Base-by-base conservation (phyloP, 2,113 vertebrate species). In the Megaceryle maxima region DNA sequence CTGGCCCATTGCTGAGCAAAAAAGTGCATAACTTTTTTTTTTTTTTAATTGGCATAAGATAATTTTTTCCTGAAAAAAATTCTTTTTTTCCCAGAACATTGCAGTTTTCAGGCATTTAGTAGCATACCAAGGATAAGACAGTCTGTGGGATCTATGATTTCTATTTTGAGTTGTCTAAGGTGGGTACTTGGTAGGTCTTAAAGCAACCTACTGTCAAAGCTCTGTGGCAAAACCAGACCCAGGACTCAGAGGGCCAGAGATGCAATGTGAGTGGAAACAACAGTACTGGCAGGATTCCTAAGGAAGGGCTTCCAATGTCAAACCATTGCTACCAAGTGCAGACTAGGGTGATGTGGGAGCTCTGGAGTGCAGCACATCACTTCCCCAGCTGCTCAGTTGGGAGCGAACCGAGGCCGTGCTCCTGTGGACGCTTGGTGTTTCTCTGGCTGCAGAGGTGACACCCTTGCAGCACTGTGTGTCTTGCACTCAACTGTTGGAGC, bases 381-480 rank as follows among this genome's bases (percentile, higher is more conserved):
- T 75, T 55, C 25, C 83, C 25, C 35, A 25, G 41, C 51, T 25
- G 20, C 73, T 83, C 0, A 4, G 73, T 2, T 20, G 48, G 72
- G 55, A 70, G 35, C 56, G 57, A 31, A 29, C 28, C 0, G 0
- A 48, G 56, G 50, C 51, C 0, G 0, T 28, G 57, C 43, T 43
- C 10, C 0, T 13, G 16, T 24, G 41, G 53, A 22, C 7, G 1
- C 46, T 35, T 2, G 35, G 4, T 14, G 35, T 5, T 66, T 26
- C 21, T 33, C 7, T 4, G 0, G 15, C 31, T 0, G 0, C 1
- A 2, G 60, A 31, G 50, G 41, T 15, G 88, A 35, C 35, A 8
- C 24, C 37, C 2, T 29, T 13, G 35, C 31, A 28, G 81, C 50
- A 19, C 8, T 2, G 11, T 2, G 1, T 33, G 2, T 60, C 68